Percentiles rank a stretch among this genome's conserved stretches.
phyloP scores from a whole-genome alignment of 2,113 vertebrate species.

The Tetraodon nigroviridis region DNA sequence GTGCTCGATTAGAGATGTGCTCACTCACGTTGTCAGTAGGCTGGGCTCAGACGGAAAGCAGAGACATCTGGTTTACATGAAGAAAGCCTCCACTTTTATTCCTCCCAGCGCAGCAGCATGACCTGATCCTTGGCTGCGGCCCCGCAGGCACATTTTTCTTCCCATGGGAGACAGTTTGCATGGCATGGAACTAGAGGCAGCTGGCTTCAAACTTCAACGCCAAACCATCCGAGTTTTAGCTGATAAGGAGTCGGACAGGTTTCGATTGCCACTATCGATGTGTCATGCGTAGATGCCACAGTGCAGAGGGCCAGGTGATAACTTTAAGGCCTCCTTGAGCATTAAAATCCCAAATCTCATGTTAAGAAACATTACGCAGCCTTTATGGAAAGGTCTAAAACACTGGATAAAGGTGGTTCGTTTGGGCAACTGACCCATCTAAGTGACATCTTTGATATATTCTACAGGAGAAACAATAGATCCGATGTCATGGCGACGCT shows the following conservation, averaged over 20 bases:
- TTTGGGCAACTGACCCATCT: no score
- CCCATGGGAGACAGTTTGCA: conserved; percentile 60
- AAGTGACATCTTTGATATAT: no score
- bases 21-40: conserved; percentile 39
- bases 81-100: conserved; percentile 59
- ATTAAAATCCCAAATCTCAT: no score
- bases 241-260: conserved; percentile 6
- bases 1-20: conserved; percentile 16
- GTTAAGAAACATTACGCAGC: no score
- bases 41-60: conserved; percentile 52
- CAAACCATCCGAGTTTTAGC: conserved; percentile 22
- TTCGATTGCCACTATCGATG: neutral
- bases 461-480: no score
- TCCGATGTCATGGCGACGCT: no score
- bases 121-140: conserved; percentile 68
- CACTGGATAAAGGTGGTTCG: no score
- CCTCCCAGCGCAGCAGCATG: conserved; percentile 67
- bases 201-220: conserved; percentile 22
- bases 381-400: no score
- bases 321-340: no score
- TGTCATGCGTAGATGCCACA: neutral
- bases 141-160: conserved; percentile 66
- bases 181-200: conserved; percentile 44
- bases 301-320: no score
- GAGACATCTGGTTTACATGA: conserved; percentile 77